Conservation (phyloP, 2,113 vertebrate species). For the Erythrocercus mccallii region DNA sequence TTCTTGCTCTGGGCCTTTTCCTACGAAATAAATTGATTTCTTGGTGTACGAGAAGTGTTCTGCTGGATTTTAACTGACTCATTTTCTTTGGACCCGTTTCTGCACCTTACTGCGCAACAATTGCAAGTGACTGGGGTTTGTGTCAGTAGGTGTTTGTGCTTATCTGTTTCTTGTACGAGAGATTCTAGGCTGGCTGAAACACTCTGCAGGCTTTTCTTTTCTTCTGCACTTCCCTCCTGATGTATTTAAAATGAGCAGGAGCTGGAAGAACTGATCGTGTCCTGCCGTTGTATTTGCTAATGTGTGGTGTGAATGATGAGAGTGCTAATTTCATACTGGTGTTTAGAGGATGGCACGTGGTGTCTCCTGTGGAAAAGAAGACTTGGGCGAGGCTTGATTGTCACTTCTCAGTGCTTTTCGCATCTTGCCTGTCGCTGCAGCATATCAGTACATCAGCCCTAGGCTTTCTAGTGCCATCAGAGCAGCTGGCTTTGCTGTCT, state of each 20-base stretch:
- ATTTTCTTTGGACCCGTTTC: neutral
- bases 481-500: neutral
- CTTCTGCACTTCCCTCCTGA: neutral
- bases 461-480: neutral
- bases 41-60: neutral
- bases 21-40: neutral
- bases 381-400: neutral
- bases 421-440: neutral
- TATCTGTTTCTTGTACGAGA: neutral
- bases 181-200: neutral
- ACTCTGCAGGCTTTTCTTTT: neutral
- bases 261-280: neutral
- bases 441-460: neutral
- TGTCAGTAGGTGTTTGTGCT: neutral
- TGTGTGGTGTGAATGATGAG: neutral
- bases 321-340: neutral
- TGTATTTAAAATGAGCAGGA: neutral
- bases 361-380: neutral
- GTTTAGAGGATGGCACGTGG: neutral
- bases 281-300: rapidly evolving
- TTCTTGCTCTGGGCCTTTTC: neutral
- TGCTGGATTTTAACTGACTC: neutral
- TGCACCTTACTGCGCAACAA: neutral
- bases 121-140: neutral
- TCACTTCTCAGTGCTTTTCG: neutral